Evolutionary conservation across 2,888 invertebrate genomes (phyloP).

Genomic region (Plebejus argus): DNA sequence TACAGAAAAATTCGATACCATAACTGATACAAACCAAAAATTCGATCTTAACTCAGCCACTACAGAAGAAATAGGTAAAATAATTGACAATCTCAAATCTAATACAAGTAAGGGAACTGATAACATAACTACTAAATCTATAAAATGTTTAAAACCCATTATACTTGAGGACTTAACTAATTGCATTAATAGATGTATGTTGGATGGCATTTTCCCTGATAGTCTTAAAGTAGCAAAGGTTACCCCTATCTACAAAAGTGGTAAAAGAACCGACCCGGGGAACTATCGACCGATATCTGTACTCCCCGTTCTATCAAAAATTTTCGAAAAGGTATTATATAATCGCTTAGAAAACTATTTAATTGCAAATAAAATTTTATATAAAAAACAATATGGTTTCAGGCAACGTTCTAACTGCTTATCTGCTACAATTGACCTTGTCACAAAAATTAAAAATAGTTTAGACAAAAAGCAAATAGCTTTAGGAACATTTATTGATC

Average conservation of each 20-base stretch:
- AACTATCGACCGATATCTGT: conserved; percentile 25
- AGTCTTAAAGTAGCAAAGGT: conserved; percentile 17
- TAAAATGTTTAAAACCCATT: too few species aligned
- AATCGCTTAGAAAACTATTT: conserved; percentile 16
- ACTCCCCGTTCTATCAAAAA: conserved; percentile 20
- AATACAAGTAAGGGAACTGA: too few species aligned
- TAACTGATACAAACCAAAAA: too few species aligned
- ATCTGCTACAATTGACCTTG: conserved; percentile 18
- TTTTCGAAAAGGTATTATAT: conserved; percentile 22
- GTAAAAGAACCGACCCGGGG: background rate
- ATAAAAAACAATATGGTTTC: conserved; percentile 22
- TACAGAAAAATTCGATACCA: too few species aligned
- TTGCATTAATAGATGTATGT: background rate
- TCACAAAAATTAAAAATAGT: too few species aligned
- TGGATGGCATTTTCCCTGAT: conserved; percentile 3
- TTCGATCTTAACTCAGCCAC: too few species aligned
- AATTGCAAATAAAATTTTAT: background rate
- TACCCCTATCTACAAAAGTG: conserved; percentile 9
- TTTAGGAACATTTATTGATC: conserved; percentile 29
- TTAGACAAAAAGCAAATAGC: conserved; percentile 29
- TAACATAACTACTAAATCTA: too few species aligned
- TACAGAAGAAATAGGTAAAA: too few species aligned
- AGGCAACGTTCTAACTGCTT: background rate
- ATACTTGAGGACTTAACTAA: too few species aligned
- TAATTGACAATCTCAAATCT: too few species aligned